phyloP scores from a whole-genome alignment of 1,140 invertebrate genomes.

The Drosophila sproati region DNA sequence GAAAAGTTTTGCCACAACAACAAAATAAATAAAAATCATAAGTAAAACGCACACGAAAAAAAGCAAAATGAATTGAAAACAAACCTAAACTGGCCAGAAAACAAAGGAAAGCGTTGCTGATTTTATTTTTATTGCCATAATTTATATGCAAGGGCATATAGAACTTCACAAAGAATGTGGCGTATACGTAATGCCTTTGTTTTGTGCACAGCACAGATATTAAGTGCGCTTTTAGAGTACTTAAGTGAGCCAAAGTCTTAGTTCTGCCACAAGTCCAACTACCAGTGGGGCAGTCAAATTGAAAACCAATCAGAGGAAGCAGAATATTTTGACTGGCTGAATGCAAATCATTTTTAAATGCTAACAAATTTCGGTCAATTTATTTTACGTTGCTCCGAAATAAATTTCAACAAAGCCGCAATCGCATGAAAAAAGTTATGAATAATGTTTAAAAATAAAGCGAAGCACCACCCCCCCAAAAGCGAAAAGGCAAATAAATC shows the following conservation, averaged over 20 bases:
- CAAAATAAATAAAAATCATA: slow-evolving; percentile 31
- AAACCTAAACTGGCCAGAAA: slow-evolving; percentile 36
- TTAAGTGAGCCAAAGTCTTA: slow-evolving; percentile 40
- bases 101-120: slow-evolving; percentile 51
- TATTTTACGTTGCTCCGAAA: slow-evolving; percentile 60
- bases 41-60: slow-evolving; percentile 34
- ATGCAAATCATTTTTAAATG: slow-evolving; percentile 82
- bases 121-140: slow-evolving; percentile 81
- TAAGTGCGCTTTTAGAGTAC: slow-evolving; percentile 55
- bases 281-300: slow-evolving; percentile 17
- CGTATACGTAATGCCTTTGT: slow-evolving; percentile 48
- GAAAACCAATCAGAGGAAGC: slow-evolving; percentile 36
- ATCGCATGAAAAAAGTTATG: slow-evolving; percentile 69
- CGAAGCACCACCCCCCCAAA: slow-evolving; percentile 17
- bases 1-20: slow-evolving; percentile 49
- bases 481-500: slow-evolving; percentile 71
- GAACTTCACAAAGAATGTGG: not conserved
- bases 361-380: slow-evolving; percentile 79
- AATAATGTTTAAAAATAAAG: slow-evolving; percentile 68
- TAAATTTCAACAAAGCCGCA: slow-evolving; percentile 65
- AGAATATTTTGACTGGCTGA: not conserved
- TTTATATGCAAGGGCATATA: slow-evolving; percentile 53
- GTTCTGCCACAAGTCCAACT: not conserved
- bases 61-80: slow-evolving; percentile 23
- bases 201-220: slow-evolving; percentile 27